Evolutionary conservation across 1,140 invertebrate genomes (phyloP), one percentile per base, ranked within the genome.

Genomic region (Panagrolaimus sp.): DNA sequence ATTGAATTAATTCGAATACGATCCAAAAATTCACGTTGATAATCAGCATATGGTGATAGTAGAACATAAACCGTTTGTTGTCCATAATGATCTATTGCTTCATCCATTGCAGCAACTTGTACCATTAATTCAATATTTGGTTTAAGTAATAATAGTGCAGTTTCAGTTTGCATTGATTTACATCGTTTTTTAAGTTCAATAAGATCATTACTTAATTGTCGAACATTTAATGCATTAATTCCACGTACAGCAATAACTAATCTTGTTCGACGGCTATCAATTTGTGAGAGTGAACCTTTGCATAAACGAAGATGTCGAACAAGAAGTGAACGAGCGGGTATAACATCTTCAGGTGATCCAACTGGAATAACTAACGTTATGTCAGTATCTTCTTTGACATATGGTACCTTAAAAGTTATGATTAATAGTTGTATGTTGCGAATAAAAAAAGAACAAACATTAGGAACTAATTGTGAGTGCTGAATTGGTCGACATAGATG

Each of bases 301-400:
- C 74, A 75, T 23, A 77, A 20, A 5, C 68, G 57, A 14, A 64
- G 46, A 51, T 75, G 75, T 44, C 74, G 38, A 11, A 25, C 48
- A 43, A 77, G 66, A 44, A 75, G 63, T 16, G 62, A 23, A 25
- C 68, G 65, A 14, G 72, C 67, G 27, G 74, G 76, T 16, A 42
- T 48, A 9, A 63, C 72, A 23, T 78, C 72, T 38, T 78, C 75
- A 3, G 16, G 25, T n/a, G 72, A 67, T 65, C 75, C 72, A 11
- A 80, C 64, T 14, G 76, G 76, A 27, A 80, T 71, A 23, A 82
- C 76, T 51, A 83, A 66, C 9, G 79, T 82, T 27, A 83, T 70
- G 66, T 82, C 80, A 20, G 77, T 72, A 62, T 82, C 80, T 68
- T 82, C 80, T 63, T 82, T 82, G 14, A 82, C 80, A 70, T 82